Base-by-base conservation (phyloP, 2,888 invertebrate genomes). In the Steinernema hermaphroditum region DNA sequence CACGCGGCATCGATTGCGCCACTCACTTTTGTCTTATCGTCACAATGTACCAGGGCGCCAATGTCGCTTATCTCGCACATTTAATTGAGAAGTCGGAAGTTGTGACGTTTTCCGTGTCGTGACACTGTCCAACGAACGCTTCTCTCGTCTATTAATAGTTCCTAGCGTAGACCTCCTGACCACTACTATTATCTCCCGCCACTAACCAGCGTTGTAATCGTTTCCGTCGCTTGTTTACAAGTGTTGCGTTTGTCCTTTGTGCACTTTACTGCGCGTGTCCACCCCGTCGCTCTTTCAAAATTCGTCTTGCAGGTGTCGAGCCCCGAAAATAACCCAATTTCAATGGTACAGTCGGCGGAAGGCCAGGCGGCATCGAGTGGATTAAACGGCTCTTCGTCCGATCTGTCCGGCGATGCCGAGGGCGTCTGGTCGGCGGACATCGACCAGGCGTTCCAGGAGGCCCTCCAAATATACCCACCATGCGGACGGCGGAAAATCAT, bases 371-470 rank as follows among this genome's bases (percentile, higher is more conserved):
- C 32, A 14, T 62, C 62, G 1, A 62, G 62, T 32, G 62, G 62
- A 8, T 12, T 62, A 27, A 62, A 62, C 32, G 19, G 62, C 16
- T 62, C 37, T 12, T 37, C 62, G 32, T 29, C 34, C 32, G 62
- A 62, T 32, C 62, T 62, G 27, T 32, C 32, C 54, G 88, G 87
- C 37, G 97, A 98, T 90, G 97, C 97, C 84, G 98, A 99, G 90
- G 98, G 98, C 85, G 98, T 99, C 76, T 99, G 98, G 98, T 95
- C 95, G 90, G 94, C 96, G 81, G 98, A 99, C 90, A 98, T 98
- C 89, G 98, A 99, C 89, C 97, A 98, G 75, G 85, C 84, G 1
- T 98, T 98, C 90, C 97, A 98, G 89, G 98, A 98, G 90, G 98
- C 98, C 80, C 91, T 99, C 88, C 95, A 96, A 87, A 97, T 98